Percentiles rank a stretch among this genome's conserved stretches.
These are phyloP conservation scores for Parasteatoda tepidariorum DNA, from an alignment of 1,140 invertebrate genomes.

Conservation along the genomic window DNA sequence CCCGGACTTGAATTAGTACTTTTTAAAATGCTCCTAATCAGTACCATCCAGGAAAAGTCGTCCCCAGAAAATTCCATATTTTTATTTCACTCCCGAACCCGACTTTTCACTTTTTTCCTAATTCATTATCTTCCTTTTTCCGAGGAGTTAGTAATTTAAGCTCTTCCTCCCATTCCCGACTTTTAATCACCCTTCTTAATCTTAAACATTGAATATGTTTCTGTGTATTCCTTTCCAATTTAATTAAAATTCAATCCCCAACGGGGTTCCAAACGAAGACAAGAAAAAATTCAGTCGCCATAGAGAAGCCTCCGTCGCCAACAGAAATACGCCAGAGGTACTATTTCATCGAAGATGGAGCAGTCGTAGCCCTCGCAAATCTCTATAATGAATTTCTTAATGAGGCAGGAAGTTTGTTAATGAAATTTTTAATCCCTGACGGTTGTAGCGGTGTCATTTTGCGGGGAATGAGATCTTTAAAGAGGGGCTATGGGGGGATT, in stretches of 20 bases:
- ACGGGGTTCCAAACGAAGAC: background rate
- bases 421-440: slow-evolving; percentile 57
- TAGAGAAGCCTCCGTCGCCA: background rate
- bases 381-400: slow-evolving; percentile 57
- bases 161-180: background rate
- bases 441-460: slow-evolving; percentile 50
- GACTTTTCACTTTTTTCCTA: too few species aligned
- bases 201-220: slow-evolving; percentile 36
- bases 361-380: slow-evolving; percentile 17
- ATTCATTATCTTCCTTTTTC: too few species aligned
- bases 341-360: slow-evolving; percentile 7
- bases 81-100: too few species aligned
- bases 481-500: background rate
- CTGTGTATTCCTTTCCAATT: slow-evolving; percentile 50
- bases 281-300: background rate
- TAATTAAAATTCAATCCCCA: slow-evolving; percentile 53
- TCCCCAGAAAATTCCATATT: too few species aligned
- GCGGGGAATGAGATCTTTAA: slow-evolving; percentile 21
- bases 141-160: background rate
- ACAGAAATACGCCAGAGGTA: slow-evolving; percentile 13
- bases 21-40: too few species aligned
- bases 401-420: slow-evolving; percentile 55
- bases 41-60: too few species aligned
- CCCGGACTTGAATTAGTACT: too few species aligned
- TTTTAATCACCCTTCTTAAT: background rate